Conservation (phyloP, 2,797 vertebrate genomes). For the Novumbra hubbsi region DNA sequence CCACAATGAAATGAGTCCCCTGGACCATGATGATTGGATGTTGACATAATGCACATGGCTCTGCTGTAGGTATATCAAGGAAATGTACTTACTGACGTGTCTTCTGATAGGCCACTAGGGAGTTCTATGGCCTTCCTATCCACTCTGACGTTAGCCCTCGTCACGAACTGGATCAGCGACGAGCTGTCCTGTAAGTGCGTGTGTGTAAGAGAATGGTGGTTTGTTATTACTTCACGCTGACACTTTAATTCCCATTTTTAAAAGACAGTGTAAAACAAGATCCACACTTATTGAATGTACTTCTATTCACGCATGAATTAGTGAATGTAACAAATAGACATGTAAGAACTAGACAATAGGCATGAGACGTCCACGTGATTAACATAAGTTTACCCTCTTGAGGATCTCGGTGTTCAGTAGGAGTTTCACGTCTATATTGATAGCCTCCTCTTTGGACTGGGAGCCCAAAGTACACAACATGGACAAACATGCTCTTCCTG, state of each 20-base stretch:
- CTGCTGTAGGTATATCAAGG: background rate
- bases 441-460: constrained; percentile 86
- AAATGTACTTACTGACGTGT: constrained; percentile 84
- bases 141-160: constrained; percentile 80
- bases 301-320: too few species aligned
- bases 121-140: constrained; percentile 83
- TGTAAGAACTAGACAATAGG: background rate
- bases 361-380: background rate
- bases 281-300: background rate
- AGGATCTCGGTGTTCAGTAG: constrained; percentile 96
- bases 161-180: constrained; percentile 95
- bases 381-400: constrained; percentile 79
- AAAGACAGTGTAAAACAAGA: background rate
- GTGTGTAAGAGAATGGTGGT: background rate
- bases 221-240: background rate
- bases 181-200: constrained; percentile 83
- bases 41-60: background rate
- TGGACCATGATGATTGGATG: background rate
- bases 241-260: background rate
- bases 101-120: constrained; percentile 81
- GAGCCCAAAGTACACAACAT: constrained; percentile 86
- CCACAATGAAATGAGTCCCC: background rate
- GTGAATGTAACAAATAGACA: background rate
- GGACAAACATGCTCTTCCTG: constrained; percentile 83
- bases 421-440: constrained; percentile 84